Conservation (phyloP, 2,888 invertebrate genomes). For the Lapara coniferarum region DNA sequence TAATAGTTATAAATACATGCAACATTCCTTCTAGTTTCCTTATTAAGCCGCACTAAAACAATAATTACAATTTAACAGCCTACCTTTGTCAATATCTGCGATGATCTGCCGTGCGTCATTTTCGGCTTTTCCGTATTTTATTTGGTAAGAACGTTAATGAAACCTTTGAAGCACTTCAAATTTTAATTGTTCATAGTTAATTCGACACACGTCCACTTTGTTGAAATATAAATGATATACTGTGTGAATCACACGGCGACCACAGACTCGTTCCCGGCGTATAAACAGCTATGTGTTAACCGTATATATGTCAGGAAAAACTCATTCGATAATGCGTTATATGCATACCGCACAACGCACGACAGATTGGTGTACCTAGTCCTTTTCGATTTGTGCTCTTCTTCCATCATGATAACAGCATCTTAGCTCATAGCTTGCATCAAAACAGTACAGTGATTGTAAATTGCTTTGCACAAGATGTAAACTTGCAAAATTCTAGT, state of each 20-base stretch:
- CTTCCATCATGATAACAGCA: too few relatives aligned
- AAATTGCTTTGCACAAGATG: too few relatives aligned
- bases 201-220: conserved; percentile 16
- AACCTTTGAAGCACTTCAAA: conserved; percentile 10
- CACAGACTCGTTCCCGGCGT: conserved; percentile 34
- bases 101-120: conserved; percentile 63
- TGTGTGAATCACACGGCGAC: conserved; percentile 39
- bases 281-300: conserved; percentile 18
- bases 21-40: conserved; percentile 14
- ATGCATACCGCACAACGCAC: background rate
- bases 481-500: too few relatives aligned
- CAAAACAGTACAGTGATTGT: too few relatives aligned
- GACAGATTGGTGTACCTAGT: background rate
- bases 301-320: conserved; percentile 17
- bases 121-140: background rate
- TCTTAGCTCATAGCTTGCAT: too few relatives aligned
- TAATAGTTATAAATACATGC: background rate
- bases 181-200: conserved; percentile 11
- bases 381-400: too few relatives aligned
- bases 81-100: conserved; percentile 63
- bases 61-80: conserved; percentile 24
- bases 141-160: background rate
- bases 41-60: conserved; percentile 23
- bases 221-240: conserved; percentile 21
- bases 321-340: conserved; percentile 13